phyloP scores from a whole-genome alignment of 2,113 vertebrate species.

The Campylorhamphus procurvoides region DNA sequence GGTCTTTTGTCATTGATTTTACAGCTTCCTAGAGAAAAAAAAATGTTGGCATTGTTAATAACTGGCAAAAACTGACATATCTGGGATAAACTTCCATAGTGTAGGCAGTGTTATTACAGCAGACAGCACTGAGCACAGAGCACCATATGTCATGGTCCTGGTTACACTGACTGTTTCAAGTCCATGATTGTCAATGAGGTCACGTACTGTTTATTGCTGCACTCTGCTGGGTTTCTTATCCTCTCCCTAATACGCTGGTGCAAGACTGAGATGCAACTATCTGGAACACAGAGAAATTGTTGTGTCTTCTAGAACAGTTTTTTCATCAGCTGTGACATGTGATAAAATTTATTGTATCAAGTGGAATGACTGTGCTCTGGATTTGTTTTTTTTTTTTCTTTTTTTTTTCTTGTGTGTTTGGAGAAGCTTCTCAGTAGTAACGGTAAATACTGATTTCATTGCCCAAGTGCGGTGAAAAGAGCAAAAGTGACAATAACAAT shows the following conservation, averaged over 20 bases:
- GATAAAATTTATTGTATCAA: not conserved
- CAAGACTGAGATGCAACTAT: not conserved
- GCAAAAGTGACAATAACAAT: conserved; percentile 3
- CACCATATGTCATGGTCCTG: not conserved
- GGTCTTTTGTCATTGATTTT: not conserved
- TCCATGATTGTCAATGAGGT: not conserved
- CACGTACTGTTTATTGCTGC: not conserved
- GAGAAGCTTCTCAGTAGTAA: not conserved
- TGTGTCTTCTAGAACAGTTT: not conserved
- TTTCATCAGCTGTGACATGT: not conserved
- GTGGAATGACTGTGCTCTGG: not conserved
- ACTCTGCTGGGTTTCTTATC: not conserved
- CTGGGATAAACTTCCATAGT: not conserved
- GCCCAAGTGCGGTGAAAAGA: not conserved
- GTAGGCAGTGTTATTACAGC: conserved; percentile 13
- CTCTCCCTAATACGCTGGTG: not conserved
- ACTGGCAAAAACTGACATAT: conserved; percentile 1
- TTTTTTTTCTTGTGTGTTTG: not conserved
- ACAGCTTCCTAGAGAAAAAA: not conserved
- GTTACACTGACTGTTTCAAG: not conserved
- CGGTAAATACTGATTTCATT: not conserved
- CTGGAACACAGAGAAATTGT: not conserved
- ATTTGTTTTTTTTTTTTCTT: not conserved
- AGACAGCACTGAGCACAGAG: not conserved
- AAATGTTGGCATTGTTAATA: not conserved